phyloP scores from a whole-genome alignment of 2,113 vertebrate genomes.

The Theristicus caerulescens region DNA sequence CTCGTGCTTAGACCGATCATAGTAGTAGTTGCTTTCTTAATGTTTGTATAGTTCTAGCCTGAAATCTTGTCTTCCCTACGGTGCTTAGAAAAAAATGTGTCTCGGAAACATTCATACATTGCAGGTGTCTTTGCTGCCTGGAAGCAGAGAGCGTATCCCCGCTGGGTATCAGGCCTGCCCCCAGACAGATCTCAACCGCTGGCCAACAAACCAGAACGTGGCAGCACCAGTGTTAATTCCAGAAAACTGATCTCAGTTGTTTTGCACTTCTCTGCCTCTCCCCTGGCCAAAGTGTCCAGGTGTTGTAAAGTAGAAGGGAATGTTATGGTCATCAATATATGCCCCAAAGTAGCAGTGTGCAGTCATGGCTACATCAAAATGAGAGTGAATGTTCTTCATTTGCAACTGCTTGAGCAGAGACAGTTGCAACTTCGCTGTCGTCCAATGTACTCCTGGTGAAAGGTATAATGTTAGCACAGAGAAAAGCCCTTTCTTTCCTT shows the following conservation, averaged over 20 bases:
- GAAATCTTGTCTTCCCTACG: not conserved
- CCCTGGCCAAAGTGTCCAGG: not conserved
- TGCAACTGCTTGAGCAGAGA: not conserved
- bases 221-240: not conserved
- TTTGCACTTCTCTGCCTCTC: not conserved
- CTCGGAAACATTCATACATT: not conserved
- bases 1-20: not conserved
- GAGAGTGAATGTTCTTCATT: not conserved
- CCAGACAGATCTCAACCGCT: fast-evolving
- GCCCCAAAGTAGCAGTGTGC: not conserved
- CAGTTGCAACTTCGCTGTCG: not conserved
- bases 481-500: not conserved
- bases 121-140: not conserved
- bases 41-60: not conserved
- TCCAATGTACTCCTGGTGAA: not conserved
- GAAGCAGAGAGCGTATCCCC: not conserved
- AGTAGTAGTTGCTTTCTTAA: not conserved
- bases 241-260: not conserved
- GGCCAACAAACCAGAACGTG: fast-evolving
- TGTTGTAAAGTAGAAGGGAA: not conserved
- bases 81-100: not conserved
- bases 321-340: not conserved
- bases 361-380: not conserved
- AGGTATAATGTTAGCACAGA: not conserved
- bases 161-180: not conserved